A percentile compares a stretch with the other conserved stretches of the same genome.
Conservation (phyloP, 1,140 invertebrate species). For the Drosophila insularis region DNA sequence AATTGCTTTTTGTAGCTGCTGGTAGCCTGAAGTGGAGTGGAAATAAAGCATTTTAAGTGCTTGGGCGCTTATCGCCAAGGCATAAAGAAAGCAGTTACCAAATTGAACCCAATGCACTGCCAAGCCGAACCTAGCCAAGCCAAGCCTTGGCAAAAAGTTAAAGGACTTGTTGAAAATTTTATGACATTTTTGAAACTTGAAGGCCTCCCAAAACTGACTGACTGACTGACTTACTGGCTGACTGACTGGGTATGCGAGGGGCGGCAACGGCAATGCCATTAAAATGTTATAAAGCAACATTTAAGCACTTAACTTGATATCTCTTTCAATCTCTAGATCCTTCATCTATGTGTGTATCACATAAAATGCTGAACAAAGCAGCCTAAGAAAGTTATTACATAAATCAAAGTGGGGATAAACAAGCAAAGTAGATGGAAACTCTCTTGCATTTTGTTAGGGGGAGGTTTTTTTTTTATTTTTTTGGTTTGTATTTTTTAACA, state of each 20-base stretch:
- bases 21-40: conserved; percentile 46
- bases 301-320: conserved; percentile 77
- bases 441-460: conserved; percentile 41
- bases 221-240: not conserved
- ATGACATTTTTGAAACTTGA: conserved; percentile 75
- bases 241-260: too few species aligned
- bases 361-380: conserved; percentile 39
- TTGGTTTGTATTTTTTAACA: conserved; percentile 44
- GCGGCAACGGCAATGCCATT: conserved; percentile 51
- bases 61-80: conserved; percentile 69
- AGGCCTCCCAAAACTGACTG: conserved; percentile 10
- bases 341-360: conserved; percentile 41
- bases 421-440: conserved; percentile 25
- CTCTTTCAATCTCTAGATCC: conserved; percentile 67
- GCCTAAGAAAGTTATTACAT: conserved; percentile 55
- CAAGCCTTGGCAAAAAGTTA: conserved; percentile 54
- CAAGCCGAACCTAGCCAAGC: not conserved
- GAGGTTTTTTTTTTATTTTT: too few species aligned
- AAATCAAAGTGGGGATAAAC: conserved; percentile 29
- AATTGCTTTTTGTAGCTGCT: conserved; percentile 74
- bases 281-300: conserved; percentile 79
- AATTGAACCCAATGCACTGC: conserved; percentile 67
- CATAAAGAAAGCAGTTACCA: conserved; percentile 55
- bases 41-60: conserved; percentile 81
- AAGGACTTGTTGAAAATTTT: conserved; percentile 81